These are phyloP conservation scores for Trachythela sp. DNA, from an alignment of 64 coral and sea anemone genomes.

Conservation along the genomic window DNA sequence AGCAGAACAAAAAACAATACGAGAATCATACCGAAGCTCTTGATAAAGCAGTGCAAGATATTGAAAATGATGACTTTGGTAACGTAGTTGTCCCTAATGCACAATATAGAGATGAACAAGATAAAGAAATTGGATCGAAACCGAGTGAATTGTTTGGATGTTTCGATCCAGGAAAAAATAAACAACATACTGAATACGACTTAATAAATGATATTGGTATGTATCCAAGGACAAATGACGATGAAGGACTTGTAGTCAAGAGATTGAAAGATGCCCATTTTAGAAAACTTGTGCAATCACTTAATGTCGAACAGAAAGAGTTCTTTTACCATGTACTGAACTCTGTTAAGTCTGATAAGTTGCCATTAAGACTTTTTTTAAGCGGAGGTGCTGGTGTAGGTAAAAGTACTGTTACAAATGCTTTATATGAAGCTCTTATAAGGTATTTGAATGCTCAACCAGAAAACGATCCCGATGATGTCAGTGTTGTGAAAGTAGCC, in stretches of 20 bases:
- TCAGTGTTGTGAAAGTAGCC: not conserved
- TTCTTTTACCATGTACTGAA: conserved; percentile 1
- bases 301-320: not conserved
- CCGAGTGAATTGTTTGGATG: conserved; percentile 18
- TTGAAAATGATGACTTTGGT: too few relatives aligned
- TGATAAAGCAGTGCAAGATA: too few relatives aligned
- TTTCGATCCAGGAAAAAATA: conserved; percentile 4
- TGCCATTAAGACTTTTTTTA: not conserved
- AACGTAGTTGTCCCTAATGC: conserved; percentile 37
- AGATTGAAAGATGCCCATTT: not conserved
- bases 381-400: not conserved
- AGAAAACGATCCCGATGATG: not conserved
- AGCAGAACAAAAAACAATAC: too few relatives aligned
- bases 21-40: too few relatives aligned
- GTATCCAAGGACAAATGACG: too few relatives aligned
- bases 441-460: not conserved
- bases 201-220: not conserved
- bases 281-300: conserved; percentile 1
- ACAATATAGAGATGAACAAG: conserved; percentile 58
- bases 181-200: not conserved
- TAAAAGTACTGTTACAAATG: not conserved
- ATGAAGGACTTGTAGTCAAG: not conserved
- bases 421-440: not conserved
- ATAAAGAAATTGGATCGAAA: conserved; percentile 31
- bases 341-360: not conserved